A percentile compares a stretch with the other conserved stretches of the same genome.
phyloP scores from a whole-genome alignment of 2,797 vertebrate species.

The Gymnoscopelus braueri region DNA sequence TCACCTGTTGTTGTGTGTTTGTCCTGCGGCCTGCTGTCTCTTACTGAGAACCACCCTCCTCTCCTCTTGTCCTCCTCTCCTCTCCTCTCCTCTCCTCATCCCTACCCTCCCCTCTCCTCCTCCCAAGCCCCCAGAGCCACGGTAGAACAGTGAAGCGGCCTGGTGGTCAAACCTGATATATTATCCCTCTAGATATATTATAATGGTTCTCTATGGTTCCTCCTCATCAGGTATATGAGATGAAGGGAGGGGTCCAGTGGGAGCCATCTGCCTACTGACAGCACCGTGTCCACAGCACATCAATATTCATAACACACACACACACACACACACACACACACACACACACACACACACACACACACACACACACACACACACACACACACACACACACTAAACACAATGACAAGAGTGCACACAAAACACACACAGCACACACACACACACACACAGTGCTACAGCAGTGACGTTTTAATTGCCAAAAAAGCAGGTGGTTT shows the following conservation, averaged over 20 bases:
- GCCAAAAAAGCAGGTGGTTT: too few relatives aligned
- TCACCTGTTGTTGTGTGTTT: conserved; percentile 19
- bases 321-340: neutral
- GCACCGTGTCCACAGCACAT: conserved; percentile 25
- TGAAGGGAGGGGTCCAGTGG: conserved; percentile 28
- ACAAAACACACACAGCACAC: too few relatives aligned
- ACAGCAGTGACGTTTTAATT: too few relatives aligned
- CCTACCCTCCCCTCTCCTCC: conserved; percentile 5
- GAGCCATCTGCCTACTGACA: conserved; percentile 47
- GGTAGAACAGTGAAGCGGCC: too few relatives aligned
- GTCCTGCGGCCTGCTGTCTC: conserved; percentile 15
- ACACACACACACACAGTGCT: too few relatives aligned
- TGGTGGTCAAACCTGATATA: too few relatives aligned
- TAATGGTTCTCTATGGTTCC: neutral
- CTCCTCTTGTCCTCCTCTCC: conserved; percentile 15
- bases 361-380: conserved; percentile 16
- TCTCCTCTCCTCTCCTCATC: conserved; percentile 22
- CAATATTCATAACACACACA: conserved; percentile 38
- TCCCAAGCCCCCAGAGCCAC: neutral
- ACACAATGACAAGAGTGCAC: too few relatives aligned
- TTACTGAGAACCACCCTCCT: neutral
- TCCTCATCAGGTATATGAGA: conserved; percentile 36
- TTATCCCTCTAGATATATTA: too few relatives aligned
- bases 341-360: neutral
- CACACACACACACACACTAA: conserved; percentile 2